phyloP scores from a whole-genome alignment of 2,113 vertebrate species.

The Taxidea taxus region DNA sequence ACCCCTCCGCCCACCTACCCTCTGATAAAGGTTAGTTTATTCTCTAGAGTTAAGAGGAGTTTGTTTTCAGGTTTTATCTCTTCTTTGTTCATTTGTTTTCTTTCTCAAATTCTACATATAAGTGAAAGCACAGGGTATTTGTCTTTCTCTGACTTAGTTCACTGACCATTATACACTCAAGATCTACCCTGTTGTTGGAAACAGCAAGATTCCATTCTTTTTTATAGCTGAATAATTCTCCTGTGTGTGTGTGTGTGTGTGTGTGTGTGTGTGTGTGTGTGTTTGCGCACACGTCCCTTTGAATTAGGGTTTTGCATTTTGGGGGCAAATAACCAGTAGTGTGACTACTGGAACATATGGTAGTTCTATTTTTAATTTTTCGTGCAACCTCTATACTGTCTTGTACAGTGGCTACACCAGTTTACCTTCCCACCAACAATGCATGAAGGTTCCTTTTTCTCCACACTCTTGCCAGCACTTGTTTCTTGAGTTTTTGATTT shows the following conservation, averaged over 20 bases:
- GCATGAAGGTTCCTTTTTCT: not conserved
- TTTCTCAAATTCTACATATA: not conserved
- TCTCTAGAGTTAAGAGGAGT: not conserved
- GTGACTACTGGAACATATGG: not conserved
- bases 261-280: too few relatives aligned
- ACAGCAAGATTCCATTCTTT: not conserved
- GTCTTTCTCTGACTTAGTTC: not conserved
- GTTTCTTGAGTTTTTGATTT: not conserved
- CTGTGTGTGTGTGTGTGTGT: too few relatives aligned
- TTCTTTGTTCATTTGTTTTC: not conserved
- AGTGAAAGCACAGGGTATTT: not conserved
- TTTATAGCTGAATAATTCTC: not conserved
- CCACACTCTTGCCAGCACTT: not conserved
- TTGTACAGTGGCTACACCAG: not conserved
- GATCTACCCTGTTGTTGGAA: not conserved
- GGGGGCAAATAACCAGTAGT: not conserved
- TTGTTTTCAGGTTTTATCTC: not conserved
- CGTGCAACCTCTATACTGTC: not conserved
- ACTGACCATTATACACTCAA: not conserved
- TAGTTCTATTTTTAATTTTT: not conserved
- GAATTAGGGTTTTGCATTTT: not conserved
- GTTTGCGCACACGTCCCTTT: too few relatives aligned
- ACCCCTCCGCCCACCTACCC: not conserved
- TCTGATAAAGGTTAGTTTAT: not conserved
- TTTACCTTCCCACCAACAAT: not conserved